Evolutionary conservation across 2,888 invertebrate genomes (phyloP).

Genomic region (Mimumesa dahlbomi): DNA sequence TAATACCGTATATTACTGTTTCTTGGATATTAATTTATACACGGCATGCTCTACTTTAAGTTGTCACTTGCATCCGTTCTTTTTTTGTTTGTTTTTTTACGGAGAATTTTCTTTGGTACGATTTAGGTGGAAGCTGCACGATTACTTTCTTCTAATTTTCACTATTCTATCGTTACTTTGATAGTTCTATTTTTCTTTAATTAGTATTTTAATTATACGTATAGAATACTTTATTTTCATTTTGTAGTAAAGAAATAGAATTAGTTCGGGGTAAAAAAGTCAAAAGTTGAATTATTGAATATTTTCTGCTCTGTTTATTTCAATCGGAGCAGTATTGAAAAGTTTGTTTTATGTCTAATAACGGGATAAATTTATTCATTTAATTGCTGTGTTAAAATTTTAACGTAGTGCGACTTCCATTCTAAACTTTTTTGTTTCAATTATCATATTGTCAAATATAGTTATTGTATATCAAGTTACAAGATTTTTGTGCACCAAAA

Average conservation of each 20-base stretch:
- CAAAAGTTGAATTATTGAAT: not conserved
- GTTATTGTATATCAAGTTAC: not conserved
- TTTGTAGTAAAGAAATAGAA: no score
- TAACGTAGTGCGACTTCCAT: no score
- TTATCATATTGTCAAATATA: not conserved
- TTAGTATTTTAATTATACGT: no score
- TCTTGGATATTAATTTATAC: constrained; percentile 24
- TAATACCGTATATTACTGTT: constrained; percentile 18
- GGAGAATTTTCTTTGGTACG: constrained; percentile 8
- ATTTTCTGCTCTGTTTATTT: no score
- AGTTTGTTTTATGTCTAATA: no score
- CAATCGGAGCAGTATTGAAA: not conserved
- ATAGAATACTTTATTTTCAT: no score
- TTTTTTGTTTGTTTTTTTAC: constrained; percentile 3
- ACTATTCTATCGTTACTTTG: constrained; percentile 8
- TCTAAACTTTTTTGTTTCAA: not conserved
- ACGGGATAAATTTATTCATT: no score
- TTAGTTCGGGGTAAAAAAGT: not conserved
- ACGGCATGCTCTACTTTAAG: constrained; percentile 41
- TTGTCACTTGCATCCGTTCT: constrained; percentile 29
- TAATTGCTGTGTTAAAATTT: no score
- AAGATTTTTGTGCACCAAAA: constrained; percentile 32
- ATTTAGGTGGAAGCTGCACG: constrained; percentile 33
- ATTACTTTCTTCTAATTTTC: constrained; percentile 14
- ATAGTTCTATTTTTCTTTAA: constrained; percentile 2